These are phyloP conservation scores for Scaptodrosophila latifasciaeformis DNA, from an alignment of 2,888 invertebrate species.

Conservation along the genomic window DNA sequence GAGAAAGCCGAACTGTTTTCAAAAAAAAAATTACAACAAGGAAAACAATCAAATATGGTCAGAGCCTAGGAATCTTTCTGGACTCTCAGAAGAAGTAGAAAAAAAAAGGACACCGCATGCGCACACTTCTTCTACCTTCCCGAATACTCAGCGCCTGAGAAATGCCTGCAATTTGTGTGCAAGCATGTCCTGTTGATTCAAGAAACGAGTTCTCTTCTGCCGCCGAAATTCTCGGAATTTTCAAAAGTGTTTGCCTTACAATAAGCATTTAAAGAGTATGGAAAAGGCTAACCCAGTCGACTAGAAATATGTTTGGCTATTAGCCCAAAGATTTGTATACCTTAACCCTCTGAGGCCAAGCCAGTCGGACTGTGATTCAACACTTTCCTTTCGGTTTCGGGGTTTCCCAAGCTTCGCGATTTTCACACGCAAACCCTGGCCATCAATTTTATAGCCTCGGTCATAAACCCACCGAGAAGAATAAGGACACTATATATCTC, in stretches of 20 bases:
- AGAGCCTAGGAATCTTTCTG: no score
- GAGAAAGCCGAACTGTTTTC: neutral
- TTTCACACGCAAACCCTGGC: slow-evolving; percentile 33
- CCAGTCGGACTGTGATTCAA: no score
- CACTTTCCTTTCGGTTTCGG: slow-evolving; percentile 19
- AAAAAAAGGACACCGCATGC: slow-evolving; percentile 15
- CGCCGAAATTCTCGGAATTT: slow-evolving; percentile 36
- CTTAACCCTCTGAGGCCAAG: slow-evolving; percentile 2
- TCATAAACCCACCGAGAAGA: slow-evolving; percentile 1
- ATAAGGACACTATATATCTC: neutral
- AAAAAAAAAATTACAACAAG: slow-evolving; percentile 10
- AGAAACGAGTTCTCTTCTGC: slow-evolving; percentile 7
- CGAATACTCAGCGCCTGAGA: no score
- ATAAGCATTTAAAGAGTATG: slow-evolving; percentile 21
- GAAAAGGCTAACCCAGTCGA: no score
- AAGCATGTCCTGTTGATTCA: slow-evolving; percentile 31
- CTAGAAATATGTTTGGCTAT: no score
- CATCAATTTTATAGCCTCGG: slow-evolving; percentile 10
- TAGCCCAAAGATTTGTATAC: neutral
- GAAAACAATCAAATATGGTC: no score
- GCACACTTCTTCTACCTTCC: no score
- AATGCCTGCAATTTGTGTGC: no score
- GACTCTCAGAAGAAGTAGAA: neutral
- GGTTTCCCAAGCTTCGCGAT: no score
- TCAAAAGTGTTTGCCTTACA: slow-evolving; percentile 29